Base-by-base conservation (phyloP, 1,140 invertebrate genomes). In the Ruditapes philippinarum region DNA sequence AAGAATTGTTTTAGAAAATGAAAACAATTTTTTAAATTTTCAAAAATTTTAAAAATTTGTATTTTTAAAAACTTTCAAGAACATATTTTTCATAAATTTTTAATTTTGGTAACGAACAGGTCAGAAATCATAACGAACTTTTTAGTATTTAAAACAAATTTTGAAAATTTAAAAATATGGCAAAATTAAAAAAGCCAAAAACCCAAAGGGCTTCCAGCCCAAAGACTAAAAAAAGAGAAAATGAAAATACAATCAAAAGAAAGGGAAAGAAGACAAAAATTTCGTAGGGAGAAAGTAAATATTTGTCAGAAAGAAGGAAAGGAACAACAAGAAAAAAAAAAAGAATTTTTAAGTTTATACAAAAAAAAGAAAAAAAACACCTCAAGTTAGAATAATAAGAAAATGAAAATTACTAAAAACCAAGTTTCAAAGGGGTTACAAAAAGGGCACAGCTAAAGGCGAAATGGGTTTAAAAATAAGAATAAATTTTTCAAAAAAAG, bases 91-190 rank as follows among this genome's bases (percentile, higher is more conserved):
- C n/a, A n/a, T n/a, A n/a, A n/a, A n/a, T n/a, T n/a, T n/a, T n/a
- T n/a, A n/a, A n/a, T n/a, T n/a, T n/a, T n/a, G 25, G 79, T 81
- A 81, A 81, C 54, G 79, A 81, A 81, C 79, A 57, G 57, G 57
- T 81, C 54, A 60, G 5, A 78, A 12, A 74, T n/a, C 36, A 25
- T 33, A 7, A 33, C 12, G 17, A 78, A 17, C 11, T 49, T 49
- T 5, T 4, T 49, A 49, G 7, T 49, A 49, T 4, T 25, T 11
- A 9, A 5, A n/a, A 5, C 11, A 7, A 11, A 28, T 54, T 87
- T 49, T 40, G 40, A 33, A 2, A n/a, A n/a, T n/a, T 62, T 62
- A 7, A 33, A 65, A 19, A 62, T 7, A 87, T 87, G 73, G 49
- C 40, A 38, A 78, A 65, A 31, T 78, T 49, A 60, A 87, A 73